Conservation (phyloP, 1,140 invertebrate species). For the Drusus annulatus region DNA sequence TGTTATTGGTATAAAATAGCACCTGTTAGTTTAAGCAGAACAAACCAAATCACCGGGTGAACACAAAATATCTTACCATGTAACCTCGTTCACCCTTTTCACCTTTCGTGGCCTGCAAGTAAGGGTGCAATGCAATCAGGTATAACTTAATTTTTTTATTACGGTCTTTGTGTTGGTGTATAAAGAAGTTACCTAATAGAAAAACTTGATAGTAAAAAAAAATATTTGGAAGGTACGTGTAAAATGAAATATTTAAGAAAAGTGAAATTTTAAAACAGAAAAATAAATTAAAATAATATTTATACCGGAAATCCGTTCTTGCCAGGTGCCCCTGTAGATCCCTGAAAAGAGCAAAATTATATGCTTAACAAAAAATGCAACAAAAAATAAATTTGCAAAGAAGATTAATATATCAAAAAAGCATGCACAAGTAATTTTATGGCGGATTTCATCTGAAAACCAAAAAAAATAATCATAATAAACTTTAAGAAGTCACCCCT, state of each 20-base stretch:
- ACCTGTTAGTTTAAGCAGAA: constrained; percentile 1
- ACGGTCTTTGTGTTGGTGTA: too few species aligned
- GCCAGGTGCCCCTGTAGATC: constrained; percentile 82
- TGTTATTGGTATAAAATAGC: constrained; percentile 25
- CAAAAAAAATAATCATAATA: too few species aligned
- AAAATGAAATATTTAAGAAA: too few species aligned
- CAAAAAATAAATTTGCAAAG: constrained; percentile 35
- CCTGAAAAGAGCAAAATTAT: constrained; percentile 78
- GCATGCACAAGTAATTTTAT: too few species aligned
- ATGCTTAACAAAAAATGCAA: constrained; percentile 60
- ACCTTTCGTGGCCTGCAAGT: constrained; percentile 79
- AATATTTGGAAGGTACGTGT: too few species aligned
- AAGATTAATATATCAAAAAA: not conserved
- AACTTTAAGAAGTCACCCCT: too few species aligned
- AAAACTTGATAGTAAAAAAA: too few species aligned
- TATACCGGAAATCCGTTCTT: constrained; percentile 93
- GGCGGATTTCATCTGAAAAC: too few species aligned
- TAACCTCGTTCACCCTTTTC: constrained; percentile 78
- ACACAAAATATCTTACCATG: constrained; percentile 74
- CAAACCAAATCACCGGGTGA: constrained; percentile 50
- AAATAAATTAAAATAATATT: not conserved
- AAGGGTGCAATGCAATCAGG: constrained; percentile 45
- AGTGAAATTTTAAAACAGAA: not conserved
- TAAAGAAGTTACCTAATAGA: too few species aligned
- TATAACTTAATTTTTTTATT: too few species aligned